phyloP scores from a whole-genome alignment of 1,140 invertebrate genomes.

The Patella vulgata region DNA sequence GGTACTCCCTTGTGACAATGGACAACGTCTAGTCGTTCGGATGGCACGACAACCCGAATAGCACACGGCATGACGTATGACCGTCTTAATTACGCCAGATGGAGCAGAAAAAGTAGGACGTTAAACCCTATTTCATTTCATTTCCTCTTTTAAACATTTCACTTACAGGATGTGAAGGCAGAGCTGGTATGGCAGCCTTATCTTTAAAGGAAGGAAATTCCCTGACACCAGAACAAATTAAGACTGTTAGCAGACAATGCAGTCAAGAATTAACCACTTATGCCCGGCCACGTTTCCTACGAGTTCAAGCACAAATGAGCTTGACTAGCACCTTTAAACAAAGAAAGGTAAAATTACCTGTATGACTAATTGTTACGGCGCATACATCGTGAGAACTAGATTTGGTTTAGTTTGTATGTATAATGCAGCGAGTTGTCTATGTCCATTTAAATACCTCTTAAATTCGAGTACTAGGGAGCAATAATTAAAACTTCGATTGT shows the following conservation, averaged over 20 bases:
- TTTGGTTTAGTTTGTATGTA: too few species aligned
- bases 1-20: too few species aligned
- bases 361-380: constrained; percentile 75
- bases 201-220: constrained; percentile 65
- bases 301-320: not conserved
- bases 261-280: not conserved
- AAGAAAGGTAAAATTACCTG: not conserved
- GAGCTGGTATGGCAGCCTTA: constrained; percentile 93
- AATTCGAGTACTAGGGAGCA: constrained; percentile 39
- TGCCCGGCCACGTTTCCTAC: not conserved
- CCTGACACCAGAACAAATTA: constrained; percentile 31
- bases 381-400: too few species aligned
- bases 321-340: not conserved
- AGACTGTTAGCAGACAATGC: constrained; percentile 38
- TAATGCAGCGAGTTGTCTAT: too few species aligned
- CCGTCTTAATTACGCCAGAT: too few species aligned
- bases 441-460: constrained; percentile 16
- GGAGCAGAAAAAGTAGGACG: too few species aligned
- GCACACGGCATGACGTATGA: too few species aligned
- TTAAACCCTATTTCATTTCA: too few species aligned
- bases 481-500: too few species aligned
- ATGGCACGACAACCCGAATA: too few species aligned
- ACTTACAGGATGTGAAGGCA: constrained; percentile 86
- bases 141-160: too few species aligned
- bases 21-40: too few species aligned